Evolutionary conservation across 2,797 vertebrate genomes (phyloP).

Genomic region (Eurystomus glaucurus): DNA sequence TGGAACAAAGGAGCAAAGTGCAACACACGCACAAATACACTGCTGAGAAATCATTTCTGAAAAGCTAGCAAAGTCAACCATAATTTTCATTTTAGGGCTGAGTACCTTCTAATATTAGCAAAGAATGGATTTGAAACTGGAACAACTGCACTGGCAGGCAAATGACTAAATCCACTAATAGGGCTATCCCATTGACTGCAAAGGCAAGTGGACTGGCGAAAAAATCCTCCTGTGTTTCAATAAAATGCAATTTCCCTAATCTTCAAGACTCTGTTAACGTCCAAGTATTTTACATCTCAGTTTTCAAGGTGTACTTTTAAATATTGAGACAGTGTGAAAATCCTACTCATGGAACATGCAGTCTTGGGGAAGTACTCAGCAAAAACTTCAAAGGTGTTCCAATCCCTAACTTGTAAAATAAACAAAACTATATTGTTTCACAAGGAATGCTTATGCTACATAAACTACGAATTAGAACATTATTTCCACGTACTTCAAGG

Average conservation of each 20-base stretch:
- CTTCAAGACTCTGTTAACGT: neutral
- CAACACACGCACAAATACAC: neutral
- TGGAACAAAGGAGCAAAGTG: conserved; percentile 58
- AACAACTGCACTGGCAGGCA: conserved; percentile 25
- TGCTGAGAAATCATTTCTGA: conserved; percentile 24
- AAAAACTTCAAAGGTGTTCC: neutral
- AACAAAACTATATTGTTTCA: neutral
- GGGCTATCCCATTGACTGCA: neutral
- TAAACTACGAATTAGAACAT: neutral
- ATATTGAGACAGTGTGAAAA: neutral
- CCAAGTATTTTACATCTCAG: neutral
- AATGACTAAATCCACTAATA: conserved; percentile 30
- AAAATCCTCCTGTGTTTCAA: neutral
- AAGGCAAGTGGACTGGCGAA: neutral
- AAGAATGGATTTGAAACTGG: conserved; percentile 42
- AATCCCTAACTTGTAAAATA: neutral
- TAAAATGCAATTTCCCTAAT: neutral
- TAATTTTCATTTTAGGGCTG: conserved; percentile 49
- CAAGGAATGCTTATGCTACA: neutral
- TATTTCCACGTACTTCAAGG: neutral
- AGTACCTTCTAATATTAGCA: conserved; percentile 36
- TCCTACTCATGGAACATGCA: neutral
- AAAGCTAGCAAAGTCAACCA: conserved; percentile 35
- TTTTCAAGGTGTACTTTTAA: neutral
- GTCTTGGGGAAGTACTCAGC: neutral